Evolutionary conservation across 1,140 invertebrate genomes (phyloP), one percentile per base, ranked within the genome.

Genomic region (Lasioglossum albipes): DNA sequence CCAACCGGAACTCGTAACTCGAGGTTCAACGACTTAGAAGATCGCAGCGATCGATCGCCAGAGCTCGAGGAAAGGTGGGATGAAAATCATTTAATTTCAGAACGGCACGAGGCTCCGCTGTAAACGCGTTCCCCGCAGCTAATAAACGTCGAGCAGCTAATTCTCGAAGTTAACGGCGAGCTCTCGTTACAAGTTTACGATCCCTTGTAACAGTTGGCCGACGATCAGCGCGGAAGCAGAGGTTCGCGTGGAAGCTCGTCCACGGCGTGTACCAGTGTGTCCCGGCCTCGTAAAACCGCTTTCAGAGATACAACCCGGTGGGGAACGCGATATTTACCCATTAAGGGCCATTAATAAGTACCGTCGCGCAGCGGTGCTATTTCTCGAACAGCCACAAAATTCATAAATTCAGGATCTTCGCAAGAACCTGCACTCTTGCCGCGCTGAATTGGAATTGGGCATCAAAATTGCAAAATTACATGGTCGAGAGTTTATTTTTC

Each of bases 111-210:
- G 52, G 57, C 12, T 12, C 64, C 45, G 59, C 1, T 52, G 22
- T 16, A 61, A 72, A 62, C 16, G 69, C 27, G 74, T 59, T n/a
- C 57, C 59, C 59, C 36, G 75, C 77, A 69, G 80, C 69, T 73
- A 85, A 85, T 86, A 86, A 85, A 86, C 54, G 84, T 86, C 84
- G 18, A 20, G 13, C 57, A 36, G 84, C 61, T 86, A 86, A 86
- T 85, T 86, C 65, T 42, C 52, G 20, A 61, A 76, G 36, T 75
- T 81, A 82, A 84, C 73, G 76, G 82, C 79, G 57, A 85, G 82
- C 84, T 59, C 59, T 61, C 65, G 76, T 80, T 59, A 68, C 57
- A 12, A 61, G 18, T 87, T 87, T 86, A 84, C 77, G 76, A 54
- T 64, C 59, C 64, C n/a, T 41, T 42, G 68, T 61, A 71, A 27